A percentile compares a stretch with the other conserved stretches of the same genome.
phyloP scores from a whole-genome alignment of 2,113 vertebrate genomes.

The Pomatostomus ruficeps region DNA sequence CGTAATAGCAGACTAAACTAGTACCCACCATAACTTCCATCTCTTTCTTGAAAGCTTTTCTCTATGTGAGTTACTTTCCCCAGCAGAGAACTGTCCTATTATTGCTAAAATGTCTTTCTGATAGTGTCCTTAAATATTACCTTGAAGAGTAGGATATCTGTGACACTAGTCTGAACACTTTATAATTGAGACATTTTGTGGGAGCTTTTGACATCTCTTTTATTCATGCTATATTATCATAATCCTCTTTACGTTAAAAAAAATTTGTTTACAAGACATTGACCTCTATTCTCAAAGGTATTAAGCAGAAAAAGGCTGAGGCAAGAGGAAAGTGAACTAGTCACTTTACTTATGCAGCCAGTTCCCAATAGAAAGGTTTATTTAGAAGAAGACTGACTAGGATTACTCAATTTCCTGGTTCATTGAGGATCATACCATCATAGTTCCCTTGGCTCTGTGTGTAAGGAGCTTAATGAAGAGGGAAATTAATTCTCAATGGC shows the following conservation, averaged over 20 bases:
- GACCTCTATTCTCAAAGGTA: background rate
- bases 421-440: background rate
- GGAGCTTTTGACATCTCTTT: background rate
- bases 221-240: background rate
- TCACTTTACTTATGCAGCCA: background rate
- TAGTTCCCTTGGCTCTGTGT: background rate
- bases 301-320: background rate
- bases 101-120: background rate
- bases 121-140: background rate
- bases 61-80: background rate
- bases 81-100: background rate
- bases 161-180: background rate
- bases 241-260: background rate
- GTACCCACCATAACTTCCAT: background rate
- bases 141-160: background rate
- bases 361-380: background rate
- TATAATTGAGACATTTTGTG: background rate
- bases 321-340: background rate
- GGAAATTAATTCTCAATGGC: conserved; percentile 43
- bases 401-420: conserved; percentile 50
- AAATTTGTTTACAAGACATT: background rate
- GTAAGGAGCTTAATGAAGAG: conserved; percentile 39
- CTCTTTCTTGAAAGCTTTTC: background rate
- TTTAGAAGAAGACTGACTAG: background rate
- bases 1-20: background rate